These are phyloP conservation scores for Poeciliopsis presidionis DNA, from an alignment of 2,797 vertebrate species.

Conservation along the genomic window DNA sequence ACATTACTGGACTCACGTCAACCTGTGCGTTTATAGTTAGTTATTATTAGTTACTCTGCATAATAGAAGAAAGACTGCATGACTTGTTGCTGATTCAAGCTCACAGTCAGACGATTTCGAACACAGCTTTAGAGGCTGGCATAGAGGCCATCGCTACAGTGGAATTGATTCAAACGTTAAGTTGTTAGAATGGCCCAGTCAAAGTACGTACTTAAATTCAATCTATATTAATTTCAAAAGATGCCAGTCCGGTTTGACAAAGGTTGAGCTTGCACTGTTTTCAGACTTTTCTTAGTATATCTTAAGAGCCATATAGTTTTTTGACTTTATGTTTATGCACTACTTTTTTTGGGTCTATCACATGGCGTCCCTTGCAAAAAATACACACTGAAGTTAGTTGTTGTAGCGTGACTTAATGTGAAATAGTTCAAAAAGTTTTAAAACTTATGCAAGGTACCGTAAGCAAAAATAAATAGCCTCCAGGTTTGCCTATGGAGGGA, in stretches of 20 bases:
- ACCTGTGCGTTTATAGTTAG: neutral
- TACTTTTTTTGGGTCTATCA: neutral
- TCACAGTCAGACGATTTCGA: neutral
- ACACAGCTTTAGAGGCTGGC: neutral
- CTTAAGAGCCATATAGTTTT: neutral
- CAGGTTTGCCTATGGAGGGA: slow-evolving; percentile 1
- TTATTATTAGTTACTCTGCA: no score
- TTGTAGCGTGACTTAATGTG: neutral
- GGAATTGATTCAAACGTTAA: neutral
- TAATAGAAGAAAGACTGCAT: neutral
- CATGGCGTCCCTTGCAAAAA: neutral
- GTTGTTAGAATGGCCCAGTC: neutral
- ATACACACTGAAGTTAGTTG: neutral
- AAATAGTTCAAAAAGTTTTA: neutral
- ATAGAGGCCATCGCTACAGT: neutral
- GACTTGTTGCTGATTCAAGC: neutral
- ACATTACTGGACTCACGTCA: neutral
- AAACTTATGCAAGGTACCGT: neutral
- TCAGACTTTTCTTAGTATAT: neutral
- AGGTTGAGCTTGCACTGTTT: neutral
- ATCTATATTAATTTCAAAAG: neutral
- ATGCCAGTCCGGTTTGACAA: neutral
- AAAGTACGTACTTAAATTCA: neutral
- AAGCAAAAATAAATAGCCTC: neutral
- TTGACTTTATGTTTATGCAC: neutral